A percentile compares a stretch with the other conserved stretches of the same genome.
Conservation (phyloP, 2,113 vertebrate species). For the Ptilorrhoa leucosticta region DNA sequence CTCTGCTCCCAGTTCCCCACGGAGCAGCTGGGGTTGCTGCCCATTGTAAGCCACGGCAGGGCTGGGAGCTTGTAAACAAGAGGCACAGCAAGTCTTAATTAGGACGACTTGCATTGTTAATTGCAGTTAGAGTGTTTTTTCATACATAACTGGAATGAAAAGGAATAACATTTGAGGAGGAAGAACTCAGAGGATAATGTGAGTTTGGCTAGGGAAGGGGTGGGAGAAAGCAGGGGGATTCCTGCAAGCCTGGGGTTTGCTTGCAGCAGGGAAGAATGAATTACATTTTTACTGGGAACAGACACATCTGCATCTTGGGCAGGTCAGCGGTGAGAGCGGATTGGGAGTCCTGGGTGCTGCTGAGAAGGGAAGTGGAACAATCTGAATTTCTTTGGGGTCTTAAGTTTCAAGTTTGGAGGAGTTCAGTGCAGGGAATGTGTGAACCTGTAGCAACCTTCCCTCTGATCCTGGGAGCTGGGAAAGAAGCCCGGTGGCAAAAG, state of each 20-base stretch:
- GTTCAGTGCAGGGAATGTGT: neutral
- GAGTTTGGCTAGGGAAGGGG: neutral
- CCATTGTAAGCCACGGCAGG: neutral
- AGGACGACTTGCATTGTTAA: neutral
- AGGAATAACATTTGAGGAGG: neutral
- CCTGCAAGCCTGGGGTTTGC: neutral
- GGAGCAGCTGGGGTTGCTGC: neutral
- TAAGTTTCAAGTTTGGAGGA: neutral
- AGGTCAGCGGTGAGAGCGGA: neutral
- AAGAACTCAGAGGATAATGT: neutral
- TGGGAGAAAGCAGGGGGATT: neutral
- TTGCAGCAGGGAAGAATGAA: neutral
- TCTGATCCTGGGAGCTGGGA: neutral
- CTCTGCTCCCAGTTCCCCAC: neutral
- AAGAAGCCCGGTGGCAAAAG: neutral
- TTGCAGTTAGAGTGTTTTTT: neutral
- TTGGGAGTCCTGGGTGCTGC: fast-evolving
- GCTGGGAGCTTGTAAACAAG: neutral
- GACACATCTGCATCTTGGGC: neutral
- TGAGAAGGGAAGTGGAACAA: neutral
- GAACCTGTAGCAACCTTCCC: neutral
- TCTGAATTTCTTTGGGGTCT: neutral
- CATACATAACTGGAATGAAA: neutral
- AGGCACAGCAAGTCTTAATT: neutral
- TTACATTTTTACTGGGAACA: neutral